phyloP scores from a whole-genome alignment of 2,797 vertebrate species.

The Spheniscus humboldti region DNA sequence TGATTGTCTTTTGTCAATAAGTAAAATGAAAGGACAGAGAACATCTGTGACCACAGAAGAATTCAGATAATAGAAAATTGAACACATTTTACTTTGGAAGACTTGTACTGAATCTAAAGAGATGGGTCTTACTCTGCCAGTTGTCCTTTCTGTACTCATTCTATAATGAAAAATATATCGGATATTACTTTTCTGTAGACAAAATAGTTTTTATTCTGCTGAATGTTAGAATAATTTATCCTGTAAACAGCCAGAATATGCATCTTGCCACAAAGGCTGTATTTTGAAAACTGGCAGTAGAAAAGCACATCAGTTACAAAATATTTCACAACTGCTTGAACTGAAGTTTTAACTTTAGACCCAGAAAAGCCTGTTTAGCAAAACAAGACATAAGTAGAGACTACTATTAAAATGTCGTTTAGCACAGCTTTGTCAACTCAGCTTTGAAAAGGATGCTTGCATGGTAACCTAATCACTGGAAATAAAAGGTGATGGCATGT shows the following conservation, averaged over 20 bases:
- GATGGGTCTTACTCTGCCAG: background rate
- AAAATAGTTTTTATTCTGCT: background rate
- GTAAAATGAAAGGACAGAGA: background rate
- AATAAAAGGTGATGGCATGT: background rate
- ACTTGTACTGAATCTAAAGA: background rate
- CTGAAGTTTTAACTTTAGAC: background rate
- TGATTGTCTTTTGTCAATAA: slow-evolving; percentile 1
- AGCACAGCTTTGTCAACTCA: background rate
- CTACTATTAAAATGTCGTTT: background rate
- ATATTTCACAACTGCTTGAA: background rate
- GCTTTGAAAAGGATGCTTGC: background rate
- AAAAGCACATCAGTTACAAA: background rate
- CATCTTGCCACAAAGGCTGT: background rate
- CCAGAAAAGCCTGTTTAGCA: background rate
- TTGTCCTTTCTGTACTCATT: background rate
- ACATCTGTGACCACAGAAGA: slow-evolving; percentile 24
- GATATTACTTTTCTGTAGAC: background rate
- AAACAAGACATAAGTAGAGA: background rate
- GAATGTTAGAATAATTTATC: background rate
- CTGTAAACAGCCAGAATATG: background rate
- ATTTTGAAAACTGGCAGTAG: background rate
- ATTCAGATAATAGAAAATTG: background rate
- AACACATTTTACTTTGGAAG: background rate
- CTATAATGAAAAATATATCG: background rate
- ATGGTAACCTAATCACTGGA: background rate